Conservation (phyloP, 2,888 invertebrate genomes). For the Phyllotreta striolata region DNA sequence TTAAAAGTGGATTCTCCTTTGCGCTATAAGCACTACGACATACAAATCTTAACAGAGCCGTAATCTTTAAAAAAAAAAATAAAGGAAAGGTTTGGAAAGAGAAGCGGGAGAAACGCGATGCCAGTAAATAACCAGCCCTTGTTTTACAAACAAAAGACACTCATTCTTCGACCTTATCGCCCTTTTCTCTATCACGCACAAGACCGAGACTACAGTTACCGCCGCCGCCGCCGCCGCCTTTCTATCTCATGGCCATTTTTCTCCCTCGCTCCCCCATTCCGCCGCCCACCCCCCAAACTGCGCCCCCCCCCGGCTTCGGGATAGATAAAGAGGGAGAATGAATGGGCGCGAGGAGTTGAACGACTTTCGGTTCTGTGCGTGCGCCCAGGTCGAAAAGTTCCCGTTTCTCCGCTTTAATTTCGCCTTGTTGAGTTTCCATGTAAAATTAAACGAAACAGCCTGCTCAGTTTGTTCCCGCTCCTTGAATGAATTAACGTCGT, state of each 20-base stretch:
- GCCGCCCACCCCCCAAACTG: constrained; percentile 31
- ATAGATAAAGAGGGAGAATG: constrained; percentile 19
- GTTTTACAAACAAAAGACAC: constrained; percentile 52
- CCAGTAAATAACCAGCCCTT: constrained; percentile 50
- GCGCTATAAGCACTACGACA: constrained; percentile 25
- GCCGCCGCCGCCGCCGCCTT: constrained; percentile 18
- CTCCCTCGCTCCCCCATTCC: constrained; percentile 16
- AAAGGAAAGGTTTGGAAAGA: constrained; percentile 35
- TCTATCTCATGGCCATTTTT: constrained; percentile 38
- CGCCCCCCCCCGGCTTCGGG: constrained; percentile 30
- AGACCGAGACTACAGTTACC: constrained; percentile 27
- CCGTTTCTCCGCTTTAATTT: constrained; percentile 13
- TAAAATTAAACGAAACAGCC: constrained; percentile 24
- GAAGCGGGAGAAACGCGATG: constrained; percentile 41
- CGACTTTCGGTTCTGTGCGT: constrained; percentile 12
- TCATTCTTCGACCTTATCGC: constrained; percentile 51
- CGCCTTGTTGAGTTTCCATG: constrained; percentile 24
- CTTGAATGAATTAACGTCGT: constrained; percentile 5
- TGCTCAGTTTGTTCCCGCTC: constrained; percentile 11
- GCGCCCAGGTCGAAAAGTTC: constrained; percentile 10
- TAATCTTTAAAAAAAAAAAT: constrained; percentile 40
- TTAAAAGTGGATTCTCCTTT: constrained; percentile 29
- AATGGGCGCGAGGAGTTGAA: constrained; percentile 17
- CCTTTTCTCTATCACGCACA: constrained; percentile 47
- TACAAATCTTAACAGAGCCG: constrained; percentile 40